Base-by-base conservation (phyloP, 2,113 vertebrate genomes). In the Solenodon paradoxus region DNA sequence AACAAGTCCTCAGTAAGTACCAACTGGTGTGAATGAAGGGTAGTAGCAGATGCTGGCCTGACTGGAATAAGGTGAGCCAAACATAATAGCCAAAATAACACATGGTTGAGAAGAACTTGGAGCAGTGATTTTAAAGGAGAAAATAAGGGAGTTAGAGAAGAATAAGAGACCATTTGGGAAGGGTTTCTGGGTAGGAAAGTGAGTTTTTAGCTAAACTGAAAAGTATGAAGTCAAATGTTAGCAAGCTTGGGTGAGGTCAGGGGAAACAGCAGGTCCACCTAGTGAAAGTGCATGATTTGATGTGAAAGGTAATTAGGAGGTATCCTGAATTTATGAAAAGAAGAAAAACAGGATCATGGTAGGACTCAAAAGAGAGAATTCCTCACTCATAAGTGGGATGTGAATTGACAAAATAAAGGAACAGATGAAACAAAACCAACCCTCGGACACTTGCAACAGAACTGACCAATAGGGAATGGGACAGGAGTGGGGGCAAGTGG, bases 141-240 rank as follows among this genome's bases (percentile, higher is more conserved):
- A 90, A 87, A 71, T 26, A 3, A 75, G 42, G 35, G 32, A 57
- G 28, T 53, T 95, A 84, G 53, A 88, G 42, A 79, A 69, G 28
- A 68, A 24, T 42, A 78, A 69, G 13, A 51, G 4, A 82, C 30
- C 30, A 83, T 38, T 38, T 53, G 19, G 55, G 24, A 51, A 95
- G 22, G 77, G 64, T 24, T 49, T 95, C 20, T 87, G 20, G 22
- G 53, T n/a, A 81, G 47, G 47, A 91, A 94, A 94, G 75, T 12
- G 66, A 94, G 32, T 63, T 53, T 92, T 42, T 59, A 77, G 57
- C 38, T 92, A 12, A 95, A 81, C 22, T 78, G 19, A 63, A 92
- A 86, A 93, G 53, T 24, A 93, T 59, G 74, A 49, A 86, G 42
- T 91, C n/a, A 78, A 89, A 88, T 12, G 12, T 78, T 63, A 92